Base-by-base conservation (phyloP, 2,113 vertebrate species). In the Toxotes jaculatrix region DNA sequence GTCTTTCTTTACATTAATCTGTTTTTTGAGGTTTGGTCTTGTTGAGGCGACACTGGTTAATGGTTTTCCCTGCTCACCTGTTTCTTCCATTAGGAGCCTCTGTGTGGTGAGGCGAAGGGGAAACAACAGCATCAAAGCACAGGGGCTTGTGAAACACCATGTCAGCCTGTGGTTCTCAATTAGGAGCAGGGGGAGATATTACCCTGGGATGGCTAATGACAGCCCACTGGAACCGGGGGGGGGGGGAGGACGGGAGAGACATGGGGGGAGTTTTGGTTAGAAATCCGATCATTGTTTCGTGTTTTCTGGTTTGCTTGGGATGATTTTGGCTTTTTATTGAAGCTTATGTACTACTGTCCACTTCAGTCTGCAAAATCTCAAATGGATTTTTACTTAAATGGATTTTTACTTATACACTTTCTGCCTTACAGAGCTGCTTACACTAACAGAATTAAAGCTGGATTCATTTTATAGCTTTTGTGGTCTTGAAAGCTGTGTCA, bases 141-240 rank as follows among this genome's bases (percentile, higher is more conserved):
- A 51, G 68, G 77, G 81, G 77, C 82, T 91, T 85, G 93, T 89
- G 83, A 90, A 80, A 78, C 75, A 77, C 81, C 80, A 88, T 92
- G 92, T 88, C 79, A 79, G 82, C 85, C 47, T 81, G 87, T 74
- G 87, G 67, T 70, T 83, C 84, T 89, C 83, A 88, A 83, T 87
- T 83, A 89, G 85, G 27, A 63, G 71, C 67, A 36, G 53, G 70
- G 49, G 70, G 36, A 51, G 32, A 47, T 70, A 73, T 87, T 68
- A 79, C 77, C 61, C 53, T n/a, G n/a, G 65, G 66, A 82, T 45
- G 49, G 66, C 78, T 89, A 80, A 89, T 89, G 77, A 81, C 65
- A 82, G 83, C 83, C 89, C 73, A 76, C 84, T 76, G 88, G 71
- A 84, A 83, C 75, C 66, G 64, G 56, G 31, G 45, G 34, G 47